A percentile compares a stretch with the other conserved stretches of the same genome.
Evolutionary conservation across 2,113 vertebrate genomes (phyloP).

Genomic region (Tonatia bakeri): DNA sequence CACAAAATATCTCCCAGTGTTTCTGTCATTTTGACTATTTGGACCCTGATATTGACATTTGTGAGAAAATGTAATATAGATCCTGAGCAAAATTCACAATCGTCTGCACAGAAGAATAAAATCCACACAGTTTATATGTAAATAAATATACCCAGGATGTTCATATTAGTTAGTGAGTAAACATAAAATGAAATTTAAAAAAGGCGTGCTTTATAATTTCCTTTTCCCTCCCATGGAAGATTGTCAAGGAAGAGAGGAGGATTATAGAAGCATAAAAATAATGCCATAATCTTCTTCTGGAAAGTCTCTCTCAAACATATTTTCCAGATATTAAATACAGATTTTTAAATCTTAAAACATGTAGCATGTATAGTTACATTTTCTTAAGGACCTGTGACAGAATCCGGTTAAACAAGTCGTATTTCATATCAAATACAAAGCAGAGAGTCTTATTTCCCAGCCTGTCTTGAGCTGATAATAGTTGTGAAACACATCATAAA

Average conservation of each 20-base stretch:
- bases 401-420: neutral
- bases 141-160: neutral
- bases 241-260: neutral
- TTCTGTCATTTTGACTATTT: constrained; percentile 10
- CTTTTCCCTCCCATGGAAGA: neutral
- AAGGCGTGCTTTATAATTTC: neutral
- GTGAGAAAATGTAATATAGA: neutral
- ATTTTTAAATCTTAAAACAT: neutral
- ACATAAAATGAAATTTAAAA: neutral
- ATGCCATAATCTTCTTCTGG: neutral
- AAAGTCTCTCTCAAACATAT: neutral
- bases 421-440: constrained; percentile 14
- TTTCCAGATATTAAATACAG: neutral
- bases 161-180: constrained; percentile 25
- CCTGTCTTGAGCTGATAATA: neutral
- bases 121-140: neutral
- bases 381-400: neutral
- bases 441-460: neutral
- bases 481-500: neutral
- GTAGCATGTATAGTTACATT: neutral
- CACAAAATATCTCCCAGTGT: neutral
- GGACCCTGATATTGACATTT: neutral
- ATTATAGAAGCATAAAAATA: neutral
- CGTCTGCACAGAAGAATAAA: neutral
- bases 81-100: neutral